Evolutionary conservation across 2,797 vertebrate species (phyloP).

Genomic region (Clarias fuscus): DNA sequence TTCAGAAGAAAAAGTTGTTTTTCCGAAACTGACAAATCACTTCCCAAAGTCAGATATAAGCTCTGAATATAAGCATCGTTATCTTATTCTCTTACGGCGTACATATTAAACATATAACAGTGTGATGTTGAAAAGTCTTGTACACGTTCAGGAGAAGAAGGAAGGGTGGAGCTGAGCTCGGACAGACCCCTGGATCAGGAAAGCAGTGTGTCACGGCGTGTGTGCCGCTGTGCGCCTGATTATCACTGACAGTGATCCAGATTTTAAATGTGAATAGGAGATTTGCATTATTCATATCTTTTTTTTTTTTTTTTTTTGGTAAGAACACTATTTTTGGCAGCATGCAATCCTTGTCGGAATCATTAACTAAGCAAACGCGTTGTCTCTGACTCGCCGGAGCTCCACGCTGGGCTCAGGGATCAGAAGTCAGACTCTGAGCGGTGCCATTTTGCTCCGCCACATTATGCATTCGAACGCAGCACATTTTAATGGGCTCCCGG

Average conservation of each 20-base stretch:
- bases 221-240: conserved; percentile 59
- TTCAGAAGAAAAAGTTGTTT: conserved; percentile 64
- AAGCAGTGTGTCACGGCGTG: conserved; percentile 49
- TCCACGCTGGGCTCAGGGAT: conserved; percentile 27
- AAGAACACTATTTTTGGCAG: conserved; percentile 61
- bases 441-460: conserved; percentile 33
- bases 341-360: conserved; percentile 55
- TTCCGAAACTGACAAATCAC: conserved; percentile 67
- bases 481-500: conserved; percentile 42
- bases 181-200: conserved; percentile 66
- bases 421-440: conserved; percentile 29
- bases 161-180: conserved; percentile 55
- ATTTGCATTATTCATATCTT: conserved; percentile 73
- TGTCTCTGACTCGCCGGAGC: conserved; percentile 17
- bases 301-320: conserved; percentile 41
- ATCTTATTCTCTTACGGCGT: conserved; percentile 68
- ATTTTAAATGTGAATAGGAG: conserved; percentile 51
- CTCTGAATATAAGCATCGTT: conserved; percentile 71
- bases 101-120: conserved; percentile 36
- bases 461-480: conserved; percentile 38
- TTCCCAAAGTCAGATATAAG: conserved; percentile 66
- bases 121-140: conserved; percentile 57
- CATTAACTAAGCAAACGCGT: conserved; percentile 50
- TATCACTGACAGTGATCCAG: conserved; percentile 65
- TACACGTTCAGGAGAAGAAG: conserved; percentile 56